Base-by-base conservation (phyloP, 1,140 invertebrate species). In the Caerostris darwini region DNA sequence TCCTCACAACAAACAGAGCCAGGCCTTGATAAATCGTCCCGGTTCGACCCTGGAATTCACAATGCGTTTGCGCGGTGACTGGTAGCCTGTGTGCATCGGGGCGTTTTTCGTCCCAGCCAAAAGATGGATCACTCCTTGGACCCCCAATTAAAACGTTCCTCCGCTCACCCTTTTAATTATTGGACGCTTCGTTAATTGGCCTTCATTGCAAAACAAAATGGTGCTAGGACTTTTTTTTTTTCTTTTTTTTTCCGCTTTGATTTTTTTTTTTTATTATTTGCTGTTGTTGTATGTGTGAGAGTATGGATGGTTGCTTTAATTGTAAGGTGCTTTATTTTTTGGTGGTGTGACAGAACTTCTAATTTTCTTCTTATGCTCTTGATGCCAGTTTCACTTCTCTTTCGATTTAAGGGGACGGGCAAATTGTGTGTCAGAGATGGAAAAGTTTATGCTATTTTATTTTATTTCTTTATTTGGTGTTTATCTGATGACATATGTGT, bases 141-240 rank as follows among this genome's bases (percentile, higher is more conserved):
- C 92, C 92, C 10, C n/a, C 83, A 93, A 93, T 93, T 93, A 93
- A 53, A 57, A 53, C 14, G 64, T 53, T 83, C 92, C 50, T 87
- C 54, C 81, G 92, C 83, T 92, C 81, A 82, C 92, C 92, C 81
- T 93, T 93, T 93, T 93, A 93, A 93, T 93, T 93, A 93, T 77
- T 57, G 54, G 83, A 87, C 17, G 53, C 83, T 77, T 86, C 92
- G 50, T 93, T 93, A 93, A 93, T 93, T 87, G 92, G 83, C 92
- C 34, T 50, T 61, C 56, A 85, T 85, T 85, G 83, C 54, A 56
- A 85, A 85, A 85, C 56, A 57, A 50, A 50, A 17, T 17, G 54
- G 7, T 57, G 83, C n/a, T 34, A 3, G n/a, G n/a, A 59, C 7
- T 7, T 10, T 85, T 57, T 57, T 57, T 10, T 6, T 7, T 14